Evolutionary conservation across 2,797 vertebrate genomes (phyloP).

Genomic region (Sebastes miniatus): DNA sequence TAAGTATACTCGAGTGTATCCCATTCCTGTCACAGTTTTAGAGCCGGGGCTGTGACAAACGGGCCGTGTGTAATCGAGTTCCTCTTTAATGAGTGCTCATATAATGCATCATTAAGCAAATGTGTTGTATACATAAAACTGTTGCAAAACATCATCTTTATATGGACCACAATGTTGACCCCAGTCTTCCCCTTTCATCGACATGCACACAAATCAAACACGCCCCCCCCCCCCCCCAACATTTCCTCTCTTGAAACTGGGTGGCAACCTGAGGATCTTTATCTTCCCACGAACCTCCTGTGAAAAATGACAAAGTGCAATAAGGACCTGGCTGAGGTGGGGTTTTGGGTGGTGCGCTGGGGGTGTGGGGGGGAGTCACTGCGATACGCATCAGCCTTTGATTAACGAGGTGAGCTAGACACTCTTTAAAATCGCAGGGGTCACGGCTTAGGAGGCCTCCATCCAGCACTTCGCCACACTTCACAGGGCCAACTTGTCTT

Average conservation of each 20-base stretch:
- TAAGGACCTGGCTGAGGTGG: conserved; percentile 18
- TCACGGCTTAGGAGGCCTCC: conserved; percentile 67
- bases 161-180: not conserved
- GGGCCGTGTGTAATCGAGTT: not conserved
- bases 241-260: conserved; percentile 16
- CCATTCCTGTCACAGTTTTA: not conserved
- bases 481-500: conserved; percentile 63
- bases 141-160: not conserved
- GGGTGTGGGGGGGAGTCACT: conserved; percentile 16
- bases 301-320: conserved; percentile 72
- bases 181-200: not conserved
- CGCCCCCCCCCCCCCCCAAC: not conserved
- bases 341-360: not conserved
- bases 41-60: not conserved
- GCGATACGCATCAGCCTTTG: conserved; percentile 72
- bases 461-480: conserved; percentile 71
- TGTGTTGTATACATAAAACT: not conserved
- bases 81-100: conserved; percentile 1
- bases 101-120: conserved; percentile 3
- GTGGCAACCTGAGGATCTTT: conserved; percentile 49
- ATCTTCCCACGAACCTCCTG: conserved; percentile 54
- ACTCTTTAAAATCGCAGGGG: conserved; percentile 75
- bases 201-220: not conserved
- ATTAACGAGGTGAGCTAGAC: conserved; percentile 73
- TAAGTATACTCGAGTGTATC: not conserved